Base-by-base conservation (phyloP, 2,888 invertebrate species). In the Cheilosia variabilis region DNA sequence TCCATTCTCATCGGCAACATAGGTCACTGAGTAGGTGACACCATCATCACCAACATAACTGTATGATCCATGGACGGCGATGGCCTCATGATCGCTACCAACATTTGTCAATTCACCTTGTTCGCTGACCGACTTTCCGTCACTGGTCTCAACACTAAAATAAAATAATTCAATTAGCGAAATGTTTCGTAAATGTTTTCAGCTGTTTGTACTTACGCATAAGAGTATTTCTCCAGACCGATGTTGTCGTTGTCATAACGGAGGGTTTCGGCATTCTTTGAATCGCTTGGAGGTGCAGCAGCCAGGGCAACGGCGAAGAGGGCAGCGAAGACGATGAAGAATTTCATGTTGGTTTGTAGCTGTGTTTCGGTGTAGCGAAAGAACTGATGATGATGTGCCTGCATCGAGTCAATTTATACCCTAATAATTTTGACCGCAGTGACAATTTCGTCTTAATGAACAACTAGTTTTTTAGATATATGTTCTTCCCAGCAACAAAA, bases 1-100 rank as follows among this genome's bases (percentile, higher is more conserved):
- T 84, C 88, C 87, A 45, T 88, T 88, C 41, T 88, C 87, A 81
- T 88, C 88, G 77, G 88, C 88, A 53, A 81, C 58, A 62, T 87
- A 88, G 22, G 43, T 93, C 73, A 95, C 93, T 4, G 93, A 93
- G 89, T 94, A 94, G 0, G 90, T 90, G 17, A 93, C 92, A 7
- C 93, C 93, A 84, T 94, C 93, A 19, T 1, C 2, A 15, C 52
- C 52, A 24, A 5, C 1, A 22, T 52, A 52, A 15, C 24, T 52
- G 52, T 0, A 52, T 22, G 52, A 24, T 13, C 52, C 52, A 27
- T 52, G 52, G 52, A 52, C 52, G 27, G 24, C 10, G 15, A 52
- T 13, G 6, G 6, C 24, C 15, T 52, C 24, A 2, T 52, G 22
- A 0, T 52, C 52, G 0, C 1, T 15, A 52, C 24, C 52, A 52